Percentiles rank a stretch among this genome's conserved stretches.
These are phyloP conservation scores for Oligia strigilis DNA, from an alignment of 2,888 invertebrate species.

Conservation along the genomic window DNA sequence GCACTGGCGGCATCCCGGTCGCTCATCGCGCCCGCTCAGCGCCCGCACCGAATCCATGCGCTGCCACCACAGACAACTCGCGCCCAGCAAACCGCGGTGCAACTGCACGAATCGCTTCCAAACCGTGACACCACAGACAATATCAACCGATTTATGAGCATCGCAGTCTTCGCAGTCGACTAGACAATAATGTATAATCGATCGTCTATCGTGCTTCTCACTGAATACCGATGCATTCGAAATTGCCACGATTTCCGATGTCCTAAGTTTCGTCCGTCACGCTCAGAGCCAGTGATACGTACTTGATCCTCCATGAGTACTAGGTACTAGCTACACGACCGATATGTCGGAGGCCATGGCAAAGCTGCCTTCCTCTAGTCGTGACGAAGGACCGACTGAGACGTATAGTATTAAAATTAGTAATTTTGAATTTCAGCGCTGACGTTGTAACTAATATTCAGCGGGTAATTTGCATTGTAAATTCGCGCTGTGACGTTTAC, in stretches of 20 bases:
- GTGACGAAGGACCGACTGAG: constrained; percentile 88
- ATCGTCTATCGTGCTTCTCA: constrained; percentile 82
- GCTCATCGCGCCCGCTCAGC: constrained; percentile 72
- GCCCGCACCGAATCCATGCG: constrained; percentile 76
- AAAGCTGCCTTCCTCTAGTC: constrained; percentile 85
- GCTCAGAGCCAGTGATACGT: constrained; percentile 80
- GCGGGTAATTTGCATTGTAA: constrained; percentile 90
- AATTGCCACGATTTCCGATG: constrained; percentile 75
- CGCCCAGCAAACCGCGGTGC: constrained; percentile 79
- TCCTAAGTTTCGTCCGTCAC: constrained; percentile 73
- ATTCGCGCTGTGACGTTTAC: constrained; percentile 87
- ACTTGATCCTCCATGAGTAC: constrained; percentile 87
- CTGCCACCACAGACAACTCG: constrained; percentile 76
- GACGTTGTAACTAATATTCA: constrained; percentile 90
- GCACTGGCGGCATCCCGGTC: constrained; percentile 80
- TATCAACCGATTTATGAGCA: constrained; percentile 84
- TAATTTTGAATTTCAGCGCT: constrained; percentile 89
- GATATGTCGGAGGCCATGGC: constrained; percentile 78
- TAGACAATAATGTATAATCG: constrained; percentile 83
- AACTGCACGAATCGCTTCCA: constrained; percentile 83
- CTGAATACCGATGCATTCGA: constrained; percentile 77
- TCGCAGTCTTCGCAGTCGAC: constrained; percentile 81
- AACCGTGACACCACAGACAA: constrained; percentile 84
- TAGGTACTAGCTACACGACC: constrained; percentile 74
- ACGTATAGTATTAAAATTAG: constrained; percentile 89